Base-by-base conservation (phyloP, 35 echinoderm and acorn worm species). In the Acanthaster planci region DNA sequence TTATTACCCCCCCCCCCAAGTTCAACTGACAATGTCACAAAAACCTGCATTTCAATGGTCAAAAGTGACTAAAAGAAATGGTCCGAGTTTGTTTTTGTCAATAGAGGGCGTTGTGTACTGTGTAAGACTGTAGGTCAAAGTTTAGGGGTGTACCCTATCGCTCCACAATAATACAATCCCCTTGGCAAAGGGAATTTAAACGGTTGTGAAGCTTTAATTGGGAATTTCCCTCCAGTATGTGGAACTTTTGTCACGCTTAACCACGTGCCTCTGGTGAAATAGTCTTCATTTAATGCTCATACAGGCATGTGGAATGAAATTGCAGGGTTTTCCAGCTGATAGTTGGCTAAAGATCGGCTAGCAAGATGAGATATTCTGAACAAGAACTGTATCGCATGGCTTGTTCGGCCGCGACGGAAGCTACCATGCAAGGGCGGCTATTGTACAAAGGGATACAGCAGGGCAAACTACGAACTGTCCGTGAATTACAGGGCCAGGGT, bases 371-470 rank as follows among this genome's bases (percentile, higher is more conserved):
- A 16, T 72, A 72, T 26, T 12, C 26, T 8, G 64, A 72, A 26
- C 22, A 72, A 31, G 64, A 72, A 30, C 26, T 72, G 15, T 26
- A 14, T 12, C 64, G 64, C 0, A 72, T 72, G 64, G 64, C 64
- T 1, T 72, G 26, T 26, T 31, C 22, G 22, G 64, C 64, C 29
- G 30, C 23, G 1, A 72, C 23, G 2, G 34, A 72, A 2, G 26
- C 64, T 12, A 34, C 34, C n/a, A 72, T 72, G 64, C 18, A 72
- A 34, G 64, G 64, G 23, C 23, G 34, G 64, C 34, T 72, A 8
- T 72, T 23, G 10, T 72, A 72, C 64, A 72, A 72, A 29, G 64
- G 64, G 64, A 72, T 72, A 72, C 64, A 72, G 29, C 64, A 36
- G 64, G 64, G 64, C 2, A 72, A 72, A 34, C 23, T 72, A 8